Base-by-base conservation (phyloP, 2,797 vertebrate genomes). In the Microctenopoma lineatum region DNA sequence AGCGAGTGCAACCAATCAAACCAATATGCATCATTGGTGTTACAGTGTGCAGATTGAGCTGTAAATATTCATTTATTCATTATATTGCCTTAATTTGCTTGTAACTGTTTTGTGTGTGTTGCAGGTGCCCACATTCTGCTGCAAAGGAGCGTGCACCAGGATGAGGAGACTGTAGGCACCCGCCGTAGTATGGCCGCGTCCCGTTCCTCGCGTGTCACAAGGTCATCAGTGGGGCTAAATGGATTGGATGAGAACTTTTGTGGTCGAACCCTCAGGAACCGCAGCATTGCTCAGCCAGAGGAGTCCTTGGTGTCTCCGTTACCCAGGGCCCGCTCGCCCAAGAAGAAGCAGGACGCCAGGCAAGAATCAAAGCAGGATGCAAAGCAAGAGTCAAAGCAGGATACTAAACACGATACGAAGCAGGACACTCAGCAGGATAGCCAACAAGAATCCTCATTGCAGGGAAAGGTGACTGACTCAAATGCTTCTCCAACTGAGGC, bases 171-270 rank as follows among this genome's bases (percentile, higher is more conserved):
- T 93, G 92, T 98, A 98, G 96, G 96, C 95, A 94, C 91, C 94
- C 91, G 95, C 97, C 96, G 91, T 97, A 98, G 96, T 94, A 99
- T 99, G 98, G 98, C 98, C 97, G 94, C 98, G 94, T 96, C 97
- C 94, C 97, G 98, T 94, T 98, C 98, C 92, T 97, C 97, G 91
- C 98, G 98, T 77, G 97, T 99, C 94, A 99, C 98, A 96, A 97
- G 98, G 96, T 99, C 98, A 95, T 99, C 98, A 94, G 98, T 98
- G 92, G 98, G 97, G 90, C 96, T 98, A 92, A 99, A 99, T 95
- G 98, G 98, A 96, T 96, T 99, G 95, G 98, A 99, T 90, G 98
- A 99, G 93, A 98, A 97, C 91, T 99, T 99, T 90, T 99, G 96
- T 95, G 98, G 97, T 84, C 95, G 98, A 94, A 99, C 97, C 70